phyloP scores from a whole-genome alignment of 1,140 invertebrate genomes.

The Drosophila willistoni region DNA sequence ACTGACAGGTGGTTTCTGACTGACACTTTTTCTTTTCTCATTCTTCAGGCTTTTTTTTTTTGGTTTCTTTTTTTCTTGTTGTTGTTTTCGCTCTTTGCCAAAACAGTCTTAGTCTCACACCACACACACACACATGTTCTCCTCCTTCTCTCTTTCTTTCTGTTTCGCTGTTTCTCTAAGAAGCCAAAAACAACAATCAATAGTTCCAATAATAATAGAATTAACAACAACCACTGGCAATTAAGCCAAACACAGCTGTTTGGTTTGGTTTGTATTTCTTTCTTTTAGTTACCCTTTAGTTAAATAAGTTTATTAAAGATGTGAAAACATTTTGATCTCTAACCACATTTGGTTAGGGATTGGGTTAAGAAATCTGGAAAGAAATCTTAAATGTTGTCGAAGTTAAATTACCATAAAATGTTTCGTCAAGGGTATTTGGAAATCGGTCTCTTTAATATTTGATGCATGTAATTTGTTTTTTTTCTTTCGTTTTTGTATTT shows the following conservation, averaged over 20 bases:
- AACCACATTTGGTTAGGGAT: no score
- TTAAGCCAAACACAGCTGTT: slow-evolving; percentile 2
- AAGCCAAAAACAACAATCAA: slow-evolving; percentile 6
- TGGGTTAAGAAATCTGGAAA: no score
- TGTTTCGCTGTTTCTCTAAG: background rate
- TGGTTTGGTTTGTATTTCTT: background rate
- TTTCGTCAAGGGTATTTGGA: no score
- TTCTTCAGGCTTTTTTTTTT: background rate
- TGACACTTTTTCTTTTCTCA: background rate
- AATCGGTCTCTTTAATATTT: background rate
- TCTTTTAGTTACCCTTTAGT: background rate
- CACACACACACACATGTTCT: no score
- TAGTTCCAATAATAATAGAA: slow-evolving; percentile 13
- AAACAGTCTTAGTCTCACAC: no score
- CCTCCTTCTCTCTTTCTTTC: background rate
- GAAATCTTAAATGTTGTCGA: no score
- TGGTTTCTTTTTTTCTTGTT: no score
- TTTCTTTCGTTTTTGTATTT: background rate
- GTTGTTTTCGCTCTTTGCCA: background rate
- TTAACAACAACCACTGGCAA: slow-evolving; percentile 9
- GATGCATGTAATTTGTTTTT: background rate
- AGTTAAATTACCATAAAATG: no score
- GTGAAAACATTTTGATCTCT: no score
- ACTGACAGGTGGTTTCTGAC: background rate
- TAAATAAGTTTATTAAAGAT: background rate